Evolutionary conservation across 2,888 invertebrate species (phyloP).

Genomic region (Sicus ferrugineus): DNA sequence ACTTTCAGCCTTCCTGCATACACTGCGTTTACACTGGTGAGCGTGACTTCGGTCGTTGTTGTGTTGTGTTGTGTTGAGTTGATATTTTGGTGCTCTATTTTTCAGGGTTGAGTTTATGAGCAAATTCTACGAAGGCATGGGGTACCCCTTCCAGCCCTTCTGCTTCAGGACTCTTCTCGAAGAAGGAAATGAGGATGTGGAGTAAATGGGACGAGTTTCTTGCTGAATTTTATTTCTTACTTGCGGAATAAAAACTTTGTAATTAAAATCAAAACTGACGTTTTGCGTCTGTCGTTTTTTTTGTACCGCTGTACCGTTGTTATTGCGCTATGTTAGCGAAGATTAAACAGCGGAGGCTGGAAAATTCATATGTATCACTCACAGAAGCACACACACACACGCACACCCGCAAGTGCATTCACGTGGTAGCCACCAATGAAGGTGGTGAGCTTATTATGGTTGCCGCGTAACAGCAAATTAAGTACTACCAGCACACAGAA

Average conservation of each 20-base stretch:
- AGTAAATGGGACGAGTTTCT: too few relatives aligned
- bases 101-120: slow-evolving; percentile 95
- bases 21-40: slow-evolving; percentile 97
- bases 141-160: slow-evolving; percentile 85
- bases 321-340: too few relatives aligned
- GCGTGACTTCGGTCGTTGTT: too few relatives aligned
- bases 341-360: too few relatives aligned
- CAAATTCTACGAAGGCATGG: slow-evolving; percentile 86
- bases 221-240: too few relatives aligned
- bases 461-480: too few relatives aligned
- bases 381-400: neutral
- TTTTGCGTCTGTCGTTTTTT: too few relatives aligned
- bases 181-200: slow-evolving; percentile 67
- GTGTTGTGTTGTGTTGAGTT: neutral
- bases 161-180: slow-evolving; percentile 79
- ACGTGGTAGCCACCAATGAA: neutral
- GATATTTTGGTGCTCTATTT: neutral
- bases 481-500: too few relatives aligned
- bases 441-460: neutral
- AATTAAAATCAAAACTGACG: too few relatives aligned
- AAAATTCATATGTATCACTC: neutral
- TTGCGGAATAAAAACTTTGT: too few relatives aligned
- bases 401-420: neutral
- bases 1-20: slow-evolving; percentile 98
- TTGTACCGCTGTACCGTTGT: too few relatives aligned